phyloP scores from a whole-genome alignment of 2,888 invertebrate species.

The Lasioglossum vierecki region DNA sequence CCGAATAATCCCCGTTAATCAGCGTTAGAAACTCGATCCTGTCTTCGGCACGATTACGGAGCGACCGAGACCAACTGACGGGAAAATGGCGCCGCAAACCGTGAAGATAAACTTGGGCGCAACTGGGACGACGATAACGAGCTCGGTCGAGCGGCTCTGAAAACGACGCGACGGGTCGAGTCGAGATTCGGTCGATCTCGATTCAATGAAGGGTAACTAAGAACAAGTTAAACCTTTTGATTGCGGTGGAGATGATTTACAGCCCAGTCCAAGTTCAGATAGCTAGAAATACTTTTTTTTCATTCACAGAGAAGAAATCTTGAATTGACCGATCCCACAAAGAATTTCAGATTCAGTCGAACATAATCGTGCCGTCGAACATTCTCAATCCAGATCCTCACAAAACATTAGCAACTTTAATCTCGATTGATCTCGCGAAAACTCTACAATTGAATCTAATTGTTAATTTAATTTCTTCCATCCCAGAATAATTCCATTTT shows the following conservation, averaged over 20 bases:
- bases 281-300: background rate
- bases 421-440: background rate
- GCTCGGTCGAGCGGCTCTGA: slow-evolving; percentile 37
- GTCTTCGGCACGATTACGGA: slow-evolving; percentile 10
- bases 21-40: slow-evolving; percentile 11
- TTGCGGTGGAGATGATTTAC: background rate
- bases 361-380: background rate
- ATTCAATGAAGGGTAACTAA: slow-evolving; percentile 35
- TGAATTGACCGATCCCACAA: background rate
- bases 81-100: slow-evolving; percentile 17
- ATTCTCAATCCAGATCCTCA: background rate
- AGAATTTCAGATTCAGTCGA: background rate
- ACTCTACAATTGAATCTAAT: no score
- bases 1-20: slow-evolving; percentile 42
- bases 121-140: slow-evolving; percentile 58
- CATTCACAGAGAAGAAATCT: background rate
- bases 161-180: slow-evolving; percentile 47
- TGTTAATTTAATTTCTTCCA: no score
- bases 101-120: slow-evolving; percentile 55
- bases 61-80: background rate
- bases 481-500: no score
- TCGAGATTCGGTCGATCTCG: slow-evolving; percentile 35
- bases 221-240: background rate
- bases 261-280: background rate
- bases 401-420: background rate